Conservation (phyloP, 2,797 vertebrate species). For the Melanogrammus aeglefinus region DNA sequence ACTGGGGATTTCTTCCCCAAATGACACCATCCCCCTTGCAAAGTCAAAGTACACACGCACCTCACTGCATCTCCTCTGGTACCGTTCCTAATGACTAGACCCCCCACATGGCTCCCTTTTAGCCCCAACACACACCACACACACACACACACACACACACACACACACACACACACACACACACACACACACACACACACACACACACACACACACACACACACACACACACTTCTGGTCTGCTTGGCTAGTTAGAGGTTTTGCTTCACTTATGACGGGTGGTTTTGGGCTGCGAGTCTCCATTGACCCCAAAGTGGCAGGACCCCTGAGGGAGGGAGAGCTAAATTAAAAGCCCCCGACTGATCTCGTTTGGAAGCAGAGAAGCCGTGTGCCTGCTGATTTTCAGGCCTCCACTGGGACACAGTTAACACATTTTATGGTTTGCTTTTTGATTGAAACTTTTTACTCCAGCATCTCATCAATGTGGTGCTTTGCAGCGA, state of each 20-base stretch:
- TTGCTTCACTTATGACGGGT: constrained; percentile 52
- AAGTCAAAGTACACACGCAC: constrained; percentile 19
- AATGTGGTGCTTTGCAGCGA: background rate
- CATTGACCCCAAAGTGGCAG: constrained; percentile 34
- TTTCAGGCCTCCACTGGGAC: background rate
- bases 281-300: constrained; percentile 31
- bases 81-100: constrained; percentile 49
- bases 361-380: no score
- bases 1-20: constrained; percentile 46
- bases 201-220: background rate
- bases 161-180: background rate
- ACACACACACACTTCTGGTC: constrained; percentile 44
- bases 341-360: background rate
- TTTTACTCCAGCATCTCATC: background rate
- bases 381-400: background rate
- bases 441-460: background rate
- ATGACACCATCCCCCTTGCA: constrained; percentile 8
- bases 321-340: background rate
- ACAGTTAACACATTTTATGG: background rate
- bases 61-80: constrained; percentile 20
- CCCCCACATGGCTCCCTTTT: constrained; percentile 15
- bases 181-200: background rate
- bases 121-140: no score
- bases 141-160: constrained; percentile 3
- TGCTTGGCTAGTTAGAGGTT: constrained; percentile 61